Percentiles rank a stretch among this genome's conserved stretches.
Conservation (phyloP, 2,113 vertebrate species). For the Stigmatopora nigra region DNA sequence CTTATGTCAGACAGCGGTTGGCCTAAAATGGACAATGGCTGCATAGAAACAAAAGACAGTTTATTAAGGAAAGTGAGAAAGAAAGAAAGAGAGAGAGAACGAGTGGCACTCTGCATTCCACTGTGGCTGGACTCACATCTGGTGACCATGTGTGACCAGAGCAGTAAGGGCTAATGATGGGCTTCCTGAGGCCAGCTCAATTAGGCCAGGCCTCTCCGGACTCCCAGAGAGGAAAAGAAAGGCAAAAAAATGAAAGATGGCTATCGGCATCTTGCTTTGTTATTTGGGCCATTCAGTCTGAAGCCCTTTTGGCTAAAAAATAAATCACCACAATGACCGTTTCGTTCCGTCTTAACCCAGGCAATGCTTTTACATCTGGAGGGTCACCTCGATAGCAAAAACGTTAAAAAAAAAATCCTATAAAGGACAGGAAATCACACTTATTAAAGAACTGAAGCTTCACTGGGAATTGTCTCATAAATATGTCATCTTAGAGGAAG, state of each 20-base stretch:
- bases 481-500: no score
- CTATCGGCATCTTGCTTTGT: conserved; percentile 47
- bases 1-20: conserved; percentile 67
- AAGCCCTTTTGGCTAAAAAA: background rate
- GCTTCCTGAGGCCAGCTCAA: conserved; percentile 89
- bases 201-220: conserved; percentile 80
- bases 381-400: no score
- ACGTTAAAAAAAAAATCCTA: no score
- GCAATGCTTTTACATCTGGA: no score
- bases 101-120: conserved; percentile 64
- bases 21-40: conserved; percentile 75
- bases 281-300: conserved; percentile 21
- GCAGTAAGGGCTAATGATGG: conserved; percentile 86
- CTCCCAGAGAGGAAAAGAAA: conserved; percentile 63
- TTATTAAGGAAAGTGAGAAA: conserved; percentile 75
- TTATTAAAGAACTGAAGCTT: background rate
- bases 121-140: conserved; percentile 84
- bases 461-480: no score
- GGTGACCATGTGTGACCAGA: conserved; percentile 88
- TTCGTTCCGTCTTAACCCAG: no score
- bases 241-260: conserved; percentile 55
- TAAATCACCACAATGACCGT: background rate
- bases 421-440: no score
- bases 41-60: conserved; percentile 84
- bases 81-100: conserved; percentile 42